Percentiles rank a stretch among this genome's conserved stretches.
phyloP scores from a whole-genome alignment of 2,113 vertebrate genomes.

The Chionis minor region DNA sequence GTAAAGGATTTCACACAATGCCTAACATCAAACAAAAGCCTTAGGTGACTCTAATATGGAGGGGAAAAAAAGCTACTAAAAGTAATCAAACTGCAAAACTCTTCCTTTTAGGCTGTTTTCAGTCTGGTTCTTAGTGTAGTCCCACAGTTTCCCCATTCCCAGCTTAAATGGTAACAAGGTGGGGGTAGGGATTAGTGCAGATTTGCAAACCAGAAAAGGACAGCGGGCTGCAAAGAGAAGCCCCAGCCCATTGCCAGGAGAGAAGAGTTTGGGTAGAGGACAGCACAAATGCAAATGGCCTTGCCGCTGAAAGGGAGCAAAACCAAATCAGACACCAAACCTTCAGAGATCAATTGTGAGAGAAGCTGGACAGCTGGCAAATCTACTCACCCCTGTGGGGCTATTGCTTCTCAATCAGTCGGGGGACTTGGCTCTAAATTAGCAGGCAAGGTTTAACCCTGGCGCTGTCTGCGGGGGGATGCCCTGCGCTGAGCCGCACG shows the following conservation, averaged over 20 bases:
- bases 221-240: rapidly evolving
- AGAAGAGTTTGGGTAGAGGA: neutral
- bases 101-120: neutral
- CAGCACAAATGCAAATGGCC: neutral
- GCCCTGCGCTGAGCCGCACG: neutral
- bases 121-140: neutral
- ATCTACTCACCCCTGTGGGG: neutral
- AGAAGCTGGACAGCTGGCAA: neutral
- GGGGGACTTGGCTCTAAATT: neutral
- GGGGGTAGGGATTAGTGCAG: neutral
- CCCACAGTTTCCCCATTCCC: neutral
- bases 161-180: neutral
- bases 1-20: neutral
- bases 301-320: neutral
- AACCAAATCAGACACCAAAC: neutral
- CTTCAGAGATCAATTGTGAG: neutral
- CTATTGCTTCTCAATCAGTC: neutral
- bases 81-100: neutral
- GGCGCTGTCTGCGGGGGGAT: neutral
- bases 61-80: neutral
- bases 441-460: neutral
- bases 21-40: neutral
- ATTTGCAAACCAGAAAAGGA: neutral
- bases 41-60: neutral
- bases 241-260: neutral